Percentiles rank a stretch among this genome's conserved stretches.
phyloP scores from a whole-genome alignment of 2,888 invertebrate species.

The Papilio demoleus region DNA sequence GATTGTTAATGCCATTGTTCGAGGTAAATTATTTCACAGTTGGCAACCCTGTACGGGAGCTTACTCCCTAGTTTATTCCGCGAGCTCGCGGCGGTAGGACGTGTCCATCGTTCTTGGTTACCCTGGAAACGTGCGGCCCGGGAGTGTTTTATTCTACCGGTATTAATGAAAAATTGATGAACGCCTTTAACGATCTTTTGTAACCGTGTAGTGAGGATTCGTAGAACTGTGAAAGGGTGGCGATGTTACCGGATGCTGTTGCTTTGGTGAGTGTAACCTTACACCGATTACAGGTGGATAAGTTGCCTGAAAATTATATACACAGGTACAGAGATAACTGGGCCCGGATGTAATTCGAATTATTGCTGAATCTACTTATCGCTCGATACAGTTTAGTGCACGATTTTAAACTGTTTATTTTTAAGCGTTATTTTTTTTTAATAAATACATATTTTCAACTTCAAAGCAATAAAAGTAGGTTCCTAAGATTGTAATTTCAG shows the following conservation, averaged over 20 bases:
- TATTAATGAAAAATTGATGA: constrained; percentile 72
- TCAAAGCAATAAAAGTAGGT: too few relatives aligned
- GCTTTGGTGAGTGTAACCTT: constrained; percentile 65
- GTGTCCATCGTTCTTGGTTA: constrained; percentile 49
- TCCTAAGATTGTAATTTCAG: too few relatives aligned
- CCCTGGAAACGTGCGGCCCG: constrained; percentile 54
- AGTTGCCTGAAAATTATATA: constrained; percentile 47
- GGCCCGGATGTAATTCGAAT: constrained; percentile 13
- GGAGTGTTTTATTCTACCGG: constrained; percentile 73
- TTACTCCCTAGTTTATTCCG: constrained; percentile 73
- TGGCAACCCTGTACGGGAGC: too few relatives aligned
- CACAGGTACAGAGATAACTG: constrained; percentile 9
- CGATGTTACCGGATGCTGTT: constrained; percentile 55
- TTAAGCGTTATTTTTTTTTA: too few relatives aligned
- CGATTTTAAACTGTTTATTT: too few relatives aligned
- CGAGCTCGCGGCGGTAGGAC: constrained; percentile 61
- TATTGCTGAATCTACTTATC: too few relatives aligned
- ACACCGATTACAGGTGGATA: constrained; percentile 68
- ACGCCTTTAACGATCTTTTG: constrained; percentile 56
- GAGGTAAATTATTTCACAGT: too few relatives aligned
- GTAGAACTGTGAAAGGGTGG: constrained; percentile 60
- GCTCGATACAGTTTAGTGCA: too few relatives aligned
- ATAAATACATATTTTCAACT: too few relatives aligned
- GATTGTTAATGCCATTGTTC: too few relatives aligned
- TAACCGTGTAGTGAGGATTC: constrained; percentile 54